A percentile compares a stretch with the other conserved stretches of the same genome.
phyloP scores from a whole-genome alignment of 64 coral and sea anemone species.

The Montipora sp. region DNA sequence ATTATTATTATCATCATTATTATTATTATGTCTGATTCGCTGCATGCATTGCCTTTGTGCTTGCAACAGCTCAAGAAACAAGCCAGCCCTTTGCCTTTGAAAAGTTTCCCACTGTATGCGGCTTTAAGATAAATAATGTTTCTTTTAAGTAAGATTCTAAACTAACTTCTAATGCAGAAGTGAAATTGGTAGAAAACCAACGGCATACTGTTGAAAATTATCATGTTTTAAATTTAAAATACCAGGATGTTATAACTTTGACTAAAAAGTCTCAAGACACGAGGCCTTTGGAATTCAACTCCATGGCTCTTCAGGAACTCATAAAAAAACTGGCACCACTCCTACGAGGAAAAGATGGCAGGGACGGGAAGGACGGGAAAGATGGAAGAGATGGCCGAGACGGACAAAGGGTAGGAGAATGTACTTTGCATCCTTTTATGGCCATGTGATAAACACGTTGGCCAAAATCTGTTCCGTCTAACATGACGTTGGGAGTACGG shows the following conservation, averaged over 20 bases:
- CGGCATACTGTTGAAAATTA: background rate
- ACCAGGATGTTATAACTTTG: slow-evolving; percentile 33
- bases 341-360: slow-evolving; percentile 22
- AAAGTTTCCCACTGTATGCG: no score
- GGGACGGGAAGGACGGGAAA: slow-evolving; percentile 40
- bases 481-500: no score
- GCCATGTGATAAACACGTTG: no score
- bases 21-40: no score
- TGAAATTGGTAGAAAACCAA: background rate
- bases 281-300: slow-evolving; percentile 9
- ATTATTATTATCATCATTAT: no score
- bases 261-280: slow-evolving; percentile 18
- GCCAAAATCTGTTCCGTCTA: no score
- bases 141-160: background rate
- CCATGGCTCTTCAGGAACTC: background rate
- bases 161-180: background rate
- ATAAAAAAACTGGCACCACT: slow-evolving; percentile 10
- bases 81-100: no score
- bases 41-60: no score
- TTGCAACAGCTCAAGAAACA: no score
- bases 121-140: background rate
- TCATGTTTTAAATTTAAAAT: background rate
- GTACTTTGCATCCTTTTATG: no score
- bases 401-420: slow-evolving; percentile 1
- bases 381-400: slow-evolving; percentile 41